Percentiles rank a stretch among this genome's conserved stretches.
phyloP scores from a whole-genome alignment of 2,888 invertebrate species.

The Dicycla oo region DNA sequence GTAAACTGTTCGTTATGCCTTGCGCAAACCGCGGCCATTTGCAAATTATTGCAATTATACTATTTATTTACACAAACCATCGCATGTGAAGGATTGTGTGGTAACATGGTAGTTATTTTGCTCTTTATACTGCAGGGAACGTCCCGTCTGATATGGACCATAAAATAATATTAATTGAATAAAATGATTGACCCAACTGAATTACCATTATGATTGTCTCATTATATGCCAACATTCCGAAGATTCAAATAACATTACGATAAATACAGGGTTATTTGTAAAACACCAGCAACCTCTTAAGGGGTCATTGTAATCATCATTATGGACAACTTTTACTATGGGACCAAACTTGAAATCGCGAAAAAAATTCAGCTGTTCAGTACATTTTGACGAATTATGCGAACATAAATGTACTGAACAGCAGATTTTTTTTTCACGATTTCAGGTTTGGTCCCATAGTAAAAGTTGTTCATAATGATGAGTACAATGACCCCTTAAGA shows the following conservation, averaged over 20 bases:
- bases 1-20: constrained; percentile 52
- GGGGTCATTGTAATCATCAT: too few species aligned
- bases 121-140: constrained; percentile 9
- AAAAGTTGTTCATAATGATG: too few species aligned
- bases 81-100: constrained; percentile 53
- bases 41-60: constrained; percentile 62
- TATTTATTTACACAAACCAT: constrained; percentile 60
- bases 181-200: constrained; percentile 14
- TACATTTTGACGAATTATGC: too few species aligned
- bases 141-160: constrained; percentile 5
- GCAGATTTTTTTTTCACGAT: too few species aligned
- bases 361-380: too few species aligned
- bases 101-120: constrained; percentile 23
- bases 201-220: constrained; percentile 7
- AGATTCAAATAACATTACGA: background rate
- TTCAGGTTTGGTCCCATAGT: too few species aligned
- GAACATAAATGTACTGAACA: too few species aligned
- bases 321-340: too few species aligned
- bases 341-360: too few species aligned
- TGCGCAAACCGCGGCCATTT: constrained; percentile 57
- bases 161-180: background rate
- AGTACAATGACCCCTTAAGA: too few species aligned
- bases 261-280: too few species aligned
- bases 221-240: constrained; percentile 1
- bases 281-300: too few species aligned